Evolutionary conservation across 2,888 invertebrate species (phyloP), one percentile per base, ranked within the genome.

Genomic region (Mellilla xanthometata): DNA sequence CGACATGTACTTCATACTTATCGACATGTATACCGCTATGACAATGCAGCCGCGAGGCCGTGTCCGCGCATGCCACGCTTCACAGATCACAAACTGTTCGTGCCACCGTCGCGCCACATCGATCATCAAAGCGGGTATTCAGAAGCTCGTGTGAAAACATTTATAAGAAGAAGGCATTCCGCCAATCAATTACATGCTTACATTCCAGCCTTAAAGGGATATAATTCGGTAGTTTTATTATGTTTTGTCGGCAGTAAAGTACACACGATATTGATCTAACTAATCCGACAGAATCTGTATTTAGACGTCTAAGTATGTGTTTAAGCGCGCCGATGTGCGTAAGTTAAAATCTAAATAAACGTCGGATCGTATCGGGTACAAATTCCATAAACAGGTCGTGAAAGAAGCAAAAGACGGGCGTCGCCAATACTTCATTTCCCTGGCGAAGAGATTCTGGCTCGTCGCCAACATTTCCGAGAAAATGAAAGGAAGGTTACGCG

Each of bases 391-490:
- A 75, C 75, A 77, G 82, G 78, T 77, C 73, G 70, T 66, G 78
- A 75, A 79, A 77, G 72, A 71, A 76, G 75, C 68, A 70, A 72
- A 70, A 73, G 77, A 74, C 77, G 72, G 72, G 69, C 76, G 77
- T 77, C 83, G 76, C 79, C 76, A 72, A 81, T 82, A 76, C 81
- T 81, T 81, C 81, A 83, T 81, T 81, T 84, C 76, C 68, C 77
- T 71, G 77, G 76, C 79, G 78, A 75, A 76, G 73, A 67, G 69
- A 60, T 69, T 65, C 64, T 88, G 88, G 88, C 79, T 15, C 29
- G 32, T 29, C 42, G 86, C 88, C 88, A 88, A 77, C 71, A 71
- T 74, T 88, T 87, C 88, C 86, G 80, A 87, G 88, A 88, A 88
- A 76, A 65, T 67, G 76, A 68, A 73, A 80, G 71, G 87, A 89